A percentile compares a stretch with the other conserved stretches of the same genome.
Evolutionary conservation across 1,140 invertebrate species (phyloP).

Genomic region (Drosophila lacteicornis): DNA sequence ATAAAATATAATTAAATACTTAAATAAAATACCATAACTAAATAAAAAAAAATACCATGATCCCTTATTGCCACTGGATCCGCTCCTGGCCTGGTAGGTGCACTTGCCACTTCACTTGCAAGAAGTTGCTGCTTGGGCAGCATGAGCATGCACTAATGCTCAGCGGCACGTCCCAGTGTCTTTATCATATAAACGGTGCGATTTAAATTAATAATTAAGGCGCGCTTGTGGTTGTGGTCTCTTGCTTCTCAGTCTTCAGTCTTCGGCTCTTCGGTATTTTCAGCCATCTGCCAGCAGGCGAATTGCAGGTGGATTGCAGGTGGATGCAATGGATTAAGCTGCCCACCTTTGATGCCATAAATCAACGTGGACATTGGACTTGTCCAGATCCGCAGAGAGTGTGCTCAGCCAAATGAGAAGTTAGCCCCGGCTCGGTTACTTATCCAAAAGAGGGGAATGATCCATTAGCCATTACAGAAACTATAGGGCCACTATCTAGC

Average conservation of each 20-base stretch:
- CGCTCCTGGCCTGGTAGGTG: constrained; percentile 17
- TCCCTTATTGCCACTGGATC: not conserved
- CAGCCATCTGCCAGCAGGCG: constrained; percentile 36
- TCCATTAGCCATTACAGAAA: constrained; percentile 12
- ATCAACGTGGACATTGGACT: constrained; percentile 69
- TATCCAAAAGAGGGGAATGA: not conserved
- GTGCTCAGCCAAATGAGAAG: constrained; percentile 70
- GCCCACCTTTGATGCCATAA: constrained; percentile 59
- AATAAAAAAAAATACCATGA: not conserved
- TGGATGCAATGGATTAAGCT: constrained; percentile 54
- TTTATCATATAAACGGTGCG: constrained; percentile 82
- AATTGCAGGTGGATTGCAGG: constrained; percentile 46
- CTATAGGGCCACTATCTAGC: too few relatives aligned
- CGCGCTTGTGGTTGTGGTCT: constrained; percentile 40
- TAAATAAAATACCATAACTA: too few relatives aligned
- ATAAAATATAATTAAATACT: not conserved
- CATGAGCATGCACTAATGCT: constrained; percentile 74
- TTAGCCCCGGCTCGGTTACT: not conserved
- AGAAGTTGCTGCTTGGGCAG: constrained; percentile 21
- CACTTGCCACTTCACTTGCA: constrained; percentile 50
- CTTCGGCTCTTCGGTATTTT: constrained; percentile 4
- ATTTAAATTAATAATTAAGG: constrained; percentile 81
- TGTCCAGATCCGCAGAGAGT: constrained; percentile 21
- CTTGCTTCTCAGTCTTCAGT: constrained; percentile 1
- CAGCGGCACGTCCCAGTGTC: constrained; percentile 76